A percentile compares a stretch with the other conserved stretches of the same genome.
These are phyloP conservation scores for Nysson spinosus DNA, from an alignment of 2,888 invertebrate species.

Conservation along the genomic window DNA sequence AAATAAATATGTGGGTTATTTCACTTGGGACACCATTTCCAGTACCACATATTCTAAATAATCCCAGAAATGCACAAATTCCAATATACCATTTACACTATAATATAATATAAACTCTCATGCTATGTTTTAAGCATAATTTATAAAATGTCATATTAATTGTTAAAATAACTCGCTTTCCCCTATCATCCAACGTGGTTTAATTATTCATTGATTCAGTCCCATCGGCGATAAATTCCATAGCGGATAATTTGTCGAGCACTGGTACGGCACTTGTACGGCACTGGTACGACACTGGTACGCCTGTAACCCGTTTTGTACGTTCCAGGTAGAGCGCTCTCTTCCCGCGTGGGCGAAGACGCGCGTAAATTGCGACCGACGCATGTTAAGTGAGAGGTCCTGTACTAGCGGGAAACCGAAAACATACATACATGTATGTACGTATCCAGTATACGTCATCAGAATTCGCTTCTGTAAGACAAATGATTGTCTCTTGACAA, in stretches of 20 bases:
- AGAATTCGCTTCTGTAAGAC: constrained; percentile 25
- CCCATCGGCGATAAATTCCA: constrained; percentile 15
- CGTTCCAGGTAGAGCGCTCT: constrained; percentile 33
- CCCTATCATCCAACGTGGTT: too few relatives aligned
- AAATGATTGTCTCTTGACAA: too few relatives aligned
- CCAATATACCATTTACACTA: too few relatives aligned
- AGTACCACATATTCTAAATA: too few relatives aligned
- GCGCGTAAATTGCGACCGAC: constrained; percentile 27
- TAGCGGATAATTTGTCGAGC: not conserved
- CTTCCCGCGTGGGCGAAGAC: constrained; percentile 19
- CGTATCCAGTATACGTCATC: constrained; percentile 20
- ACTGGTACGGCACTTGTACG: not conserved
- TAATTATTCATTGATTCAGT: constrained; percentile 33
- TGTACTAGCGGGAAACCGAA: constrained; percentile 23
- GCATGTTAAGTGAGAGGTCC: constrained; percentile 24
- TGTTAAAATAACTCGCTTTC: too few relatives aligned
- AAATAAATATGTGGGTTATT: too few relatives aligned
- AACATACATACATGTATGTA: constrained; percentile 13
- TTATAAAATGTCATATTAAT: too few relatives aligned
- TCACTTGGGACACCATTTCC: too few relatives aligned
- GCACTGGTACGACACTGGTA: constrained; percentile 7
- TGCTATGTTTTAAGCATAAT: too few relatives aligned
- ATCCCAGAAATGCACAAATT: too few relatives aligned
- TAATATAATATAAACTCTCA: too few relatives aligned
- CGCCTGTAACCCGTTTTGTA: constrained; percentile 20